Conservation (phyloP, 1,140 invertebrate species). For the Zaprionus vittiger region DNA sequence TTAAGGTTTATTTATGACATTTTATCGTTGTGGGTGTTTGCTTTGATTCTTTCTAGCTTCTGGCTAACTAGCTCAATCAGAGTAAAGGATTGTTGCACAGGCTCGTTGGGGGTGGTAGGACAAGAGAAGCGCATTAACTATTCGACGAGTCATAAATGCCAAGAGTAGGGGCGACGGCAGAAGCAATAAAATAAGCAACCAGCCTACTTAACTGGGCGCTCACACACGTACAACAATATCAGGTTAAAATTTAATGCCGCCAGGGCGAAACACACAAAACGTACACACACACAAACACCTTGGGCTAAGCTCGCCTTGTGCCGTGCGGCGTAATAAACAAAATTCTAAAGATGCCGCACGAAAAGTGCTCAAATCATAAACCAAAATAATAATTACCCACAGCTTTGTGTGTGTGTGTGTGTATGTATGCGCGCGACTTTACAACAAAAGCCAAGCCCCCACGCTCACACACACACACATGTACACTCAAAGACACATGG, state of each 20-base stretch:
- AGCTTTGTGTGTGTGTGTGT: conserved; percentile 48
- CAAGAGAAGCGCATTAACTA: conserved; percentile 78
- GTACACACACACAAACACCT: conserved; percentile 43
- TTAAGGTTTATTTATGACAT: conserved; percentile 39
- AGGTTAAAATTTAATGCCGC: conserved; percentile 71
- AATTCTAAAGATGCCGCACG: conserved; percentile 72
- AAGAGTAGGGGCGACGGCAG: conserved; percentile 19
- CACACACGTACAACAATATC: conserved; percentile 49
- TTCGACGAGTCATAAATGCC: conserved; percentile 64
- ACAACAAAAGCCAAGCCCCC: conserved; percentile 57
- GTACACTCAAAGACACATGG: conserved; percentile 45
- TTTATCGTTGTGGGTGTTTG: conserved; percentile 8
- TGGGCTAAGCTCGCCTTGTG: conserved; percentile 39
- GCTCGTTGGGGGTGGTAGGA: conserved; percentile 2
- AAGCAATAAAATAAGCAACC: conserved; percentile 7
- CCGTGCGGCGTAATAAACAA: conserved; percentile 66
- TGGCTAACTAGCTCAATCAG: conserved; percentile 46
- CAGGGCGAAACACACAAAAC: conserved; percentile 2
- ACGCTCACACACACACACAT: conserved; percentile 9
- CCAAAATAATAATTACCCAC: conserved; percentile 81
- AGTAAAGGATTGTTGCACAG: conserved; percentile 7
- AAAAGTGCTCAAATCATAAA: conserved; percentile 74
- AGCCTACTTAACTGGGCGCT: not conserved
- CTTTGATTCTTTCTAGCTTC: conserved; percentile 16
- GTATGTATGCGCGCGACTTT: conserved; percentile 30